phyloP scores from a whole-genome alignment of 2,113 vertebrate genomes.

The Barnardius zonarius region DNA sequence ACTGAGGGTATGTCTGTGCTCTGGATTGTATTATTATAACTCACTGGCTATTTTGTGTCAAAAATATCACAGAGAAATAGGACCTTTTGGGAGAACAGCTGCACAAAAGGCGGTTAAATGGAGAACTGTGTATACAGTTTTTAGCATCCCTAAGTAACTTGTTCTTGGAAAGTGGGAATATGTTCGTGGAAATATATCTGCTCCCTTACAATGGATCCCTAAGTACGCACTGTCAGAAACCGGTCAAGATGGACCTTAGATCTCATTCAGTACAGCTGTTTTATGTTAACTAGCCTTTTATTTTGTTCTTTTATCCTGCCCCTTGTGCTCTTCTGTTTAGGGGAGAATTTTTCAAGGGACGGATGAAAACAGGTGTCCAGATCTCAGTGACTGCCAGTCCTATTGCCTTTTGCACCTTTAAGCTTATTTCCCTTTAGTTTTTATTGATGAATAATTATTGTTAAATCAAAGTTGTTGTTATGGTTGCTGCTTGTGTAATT shows the following conservation, averaged over 20 bases:
- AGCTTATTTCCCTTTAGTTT: not conserved
- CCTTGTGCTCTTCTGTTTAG: not conserved
- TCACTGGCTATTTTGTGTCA: not conserved
- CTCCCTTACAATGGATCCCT: fast-evolving
- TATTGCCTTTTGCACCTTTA: not conserved
- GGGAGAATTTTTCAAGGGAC: not conserved
- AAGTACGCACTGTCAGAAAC: not conserved
- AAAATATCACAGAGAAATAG: not conserved
- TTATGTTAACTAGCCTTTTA: not conserved
- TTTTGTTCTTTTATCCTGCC: not conserved
- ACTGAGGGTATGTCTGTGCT: not conserved
- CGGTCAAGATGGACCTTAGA: not conserved
- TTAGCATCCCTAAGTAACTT: not conserved
- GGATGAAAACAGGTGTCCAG: not conserved
- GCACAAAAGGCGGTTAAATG: not conserved
- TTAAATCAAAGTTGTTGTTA: not conserved
- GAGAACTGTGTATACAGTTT: not conserved
- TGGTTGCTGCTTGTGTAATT: not conserved
- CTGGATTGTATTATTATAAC: not conserved
- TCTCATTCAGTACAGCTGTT: not conserved
- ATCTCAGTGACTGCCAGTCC: not conserved
- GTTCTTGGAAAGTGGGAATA: not conserved
- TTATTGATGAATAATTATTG: not conserved
- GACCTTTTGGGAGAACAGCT: not conserved
- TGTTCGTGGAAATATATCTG: not conserved